Evolutionary conservation across 2,797 vertebrate genomes (phyloP).

Genomic region (Mormyrops attenuatus): DNA sequence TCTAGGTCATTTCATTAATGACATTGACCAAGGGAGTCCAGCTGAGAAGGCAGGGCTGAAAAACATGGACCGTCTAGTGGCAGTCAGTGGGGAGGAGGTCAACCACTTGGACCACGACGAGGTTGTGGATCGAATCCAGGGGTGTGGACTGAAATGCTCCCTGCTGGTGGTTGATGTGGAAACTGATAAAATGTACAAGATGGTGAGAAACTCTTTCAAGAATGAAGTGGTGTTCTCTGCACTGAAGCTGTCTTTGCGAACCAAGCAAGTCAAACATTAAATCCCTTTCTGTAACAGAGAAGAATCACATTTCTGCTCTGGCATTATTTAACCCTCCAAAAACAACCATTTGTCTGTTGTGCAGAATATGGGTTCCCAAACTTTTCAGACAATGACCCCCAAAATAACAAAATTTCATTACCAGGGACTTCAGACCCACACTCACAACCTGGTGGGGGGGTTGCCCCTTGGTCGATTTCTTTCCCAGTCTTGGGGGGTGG

Average conservation of each 20-base stretch:
- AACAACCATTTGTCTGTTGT: neutral
- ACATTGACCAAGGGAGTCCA: conserved; percentile 72
- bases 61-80: conserved; percentile 75
- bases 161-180: conserved; percentile 77
- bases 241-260: neutral
- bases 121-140: conserved; percentile 70
- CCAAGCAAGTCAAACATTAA: neutral
- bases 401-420: neutral
- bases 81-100: conserved; percentile 72
- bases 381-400: neutral
- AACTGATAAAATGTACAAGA: conserved; percentile 71
- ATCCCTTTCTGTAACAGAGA: neutral
- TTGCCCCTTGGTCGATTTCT: neutral
- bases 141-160: conserved; percentile 61
- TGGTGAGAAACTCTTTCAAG: conserved; percentile 56
- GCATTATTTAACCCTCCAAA: neutral
- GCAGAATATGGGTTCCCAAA: neutral
- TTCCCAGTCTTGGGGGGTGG: neutral
- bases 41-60: conserved; percentile 71
- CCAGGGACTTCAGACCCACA: neutral
- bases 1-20: conserved; percentile 75
- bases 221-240: neutral
- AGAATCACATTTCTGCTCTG: neutral
- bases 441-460: neutral
- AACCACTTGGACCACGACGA: conserved; percentile 66